These are phyloP conservation scores for mouse (Mus musculus) DNA, from an alignment of 2,113 vertebrate species.

Conservation along the genomic window GRCm39 chr7:115962501-115963000, in stretches of 20 bases:
- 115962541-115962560: too few relatives aligned
- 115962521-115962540: constrained; percentile 37
- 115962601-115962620: constrained; percentile 95
- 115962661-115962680: constrained; percentile 97
- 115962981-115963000: not conserved
- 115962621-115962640: constrained; percentile 96
- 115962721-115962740: not conserved
- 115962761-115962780: constrained; percentile 17
- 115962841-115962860: not conserved
- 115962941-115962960: not conserved
- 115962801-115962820: not conserved
- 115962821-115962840: not conserved
- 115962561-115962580: constrained; percentile 44
- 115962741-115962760: constrained; percentile 55
- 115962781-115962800: constrained; percentile 35
- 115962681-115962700: constrained; percentile 66
- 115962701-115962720: constrained; percentile 8
- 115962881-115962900: not conserved
- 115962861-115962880: not conserved
- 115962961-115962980: not conserved
- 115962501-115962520: constrained; percentile 33
- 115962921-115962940: not conserved
- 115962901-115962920: not conserved
- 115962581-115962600: constrained; percentile 98
- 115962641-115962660: constrained; percentile 91